Evolutionary conservation across 2,888 invertebrate species (phyloP).

Genomic region (Mantis religiosa): DNA sequence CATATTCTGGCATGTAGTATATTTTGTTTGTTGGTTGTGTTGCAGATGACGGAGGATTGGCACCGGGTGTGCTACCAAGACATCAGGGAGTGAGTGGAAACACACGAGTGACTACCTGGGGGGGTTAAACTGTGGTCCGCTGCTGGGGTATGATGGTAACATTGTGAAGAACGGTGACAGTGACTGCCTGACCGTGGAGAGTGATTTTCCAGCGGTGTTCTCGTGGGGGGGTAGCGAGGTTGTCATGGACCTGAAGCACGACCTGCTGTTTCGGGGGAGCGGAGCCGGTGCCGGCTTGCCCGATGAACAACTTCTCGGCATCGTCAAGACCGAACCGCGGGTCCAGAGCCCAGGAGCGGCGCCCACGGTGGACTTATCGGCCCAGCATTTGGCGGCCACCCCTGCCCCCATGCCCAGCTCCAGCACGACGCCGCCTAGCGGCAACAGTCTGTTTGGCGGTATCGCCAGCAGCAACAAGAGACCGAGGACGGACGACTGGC

Average conservation of each 20-base stretch:
- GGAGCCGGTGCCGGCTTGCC: constrained; percentile 42
- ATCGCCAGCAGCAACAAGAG: constrained; percentile 46
- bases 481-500: constrained; percentile 59
- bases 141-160: not conserved
- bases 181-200: not conserved
- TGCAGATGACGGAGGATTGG: constrained; percentile 4
- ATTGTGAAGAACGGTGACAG: not conserved
- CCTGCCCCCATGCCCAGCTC: constrained; percentile 35
- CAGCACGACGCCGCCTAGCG: not conserved
- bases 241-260: constrained; percentile 61
- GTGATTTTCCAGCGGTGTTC: not conserved
- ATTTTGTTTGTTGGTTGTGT: not conserved
- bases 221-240: constrained; percentile 7
- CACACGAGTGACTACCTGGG: not conserved
- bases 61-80: not conserved
- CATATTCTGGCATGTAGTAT: no score
- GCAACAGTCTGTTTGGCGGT: constrained; percentile 41
- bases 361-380: not conserved
- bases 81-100: not conserved
- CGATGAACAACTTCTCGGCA: not conserved
- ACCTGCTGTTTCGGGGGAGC: constrained; percentile 55
- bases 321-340: constrained; percentile 49
- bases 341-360: constrained; percentile 39
- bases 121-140: not conserved
- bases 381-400: constrained; percentile 32